These are phyloP conservation scores for Apis laboriosa DNA, from an alignment of 1,140 invertebrate species.

Conservation along the genomic window DNA sequence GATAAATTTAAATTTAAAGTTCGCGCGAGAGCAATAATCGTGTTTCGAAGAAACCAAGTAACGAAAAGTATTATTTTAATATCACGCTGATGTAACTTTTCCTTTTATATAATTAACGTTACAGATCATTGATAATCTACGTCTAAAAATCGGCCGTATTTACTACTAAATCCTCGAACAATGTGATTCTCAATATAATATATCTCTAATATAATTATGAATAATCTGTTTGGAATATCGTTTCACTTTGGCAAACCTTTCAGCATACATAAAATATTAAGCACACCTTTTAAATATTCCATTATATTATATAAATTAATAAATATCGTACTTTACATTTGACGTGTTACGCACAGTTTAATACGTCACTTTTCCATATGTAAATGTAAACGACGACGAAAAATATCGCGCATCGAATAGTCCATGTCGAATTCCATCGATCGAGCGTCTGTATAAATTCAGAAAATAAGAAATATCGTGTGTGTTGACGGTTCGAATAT, in stretches of 20 bases:
- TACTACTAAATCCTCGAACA: background rate
- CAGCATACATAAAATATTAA: background rate
- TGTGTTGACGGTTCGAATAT: background rate
- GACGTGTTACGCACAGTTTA: no score
- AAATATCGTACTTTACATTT: background rate
- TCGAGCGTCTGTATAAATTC: background rate
- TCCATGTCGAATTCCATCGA: background rate
- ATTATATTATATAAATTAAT: background rate
- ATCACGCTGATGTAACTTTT: no score
- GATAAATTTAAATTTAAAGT: no score
- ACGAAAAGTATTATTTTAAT: no score
- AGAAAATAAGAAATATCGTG: background rate
- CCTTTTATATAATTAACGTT: no score
- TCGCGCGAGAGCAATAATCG: no score
- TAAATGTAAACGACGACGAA: background rate
- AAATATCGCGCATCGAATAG: background rate
- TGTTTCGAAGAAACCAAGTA: no score
- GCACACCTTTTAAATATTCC: background rate
- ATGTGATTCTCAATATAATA: background rate
- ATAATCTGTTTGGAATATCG: background rate
- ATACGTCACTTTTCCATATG: no score
- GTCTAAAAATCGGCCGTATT: background rate
- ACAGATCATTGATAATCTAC: no score
- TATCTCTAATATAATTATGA: background rate
- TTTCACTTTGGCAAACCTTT: background rate